Base-by-base conservation (phyloP, 2,113 vertebrate species). In the Rhegmatorhina hoffmannsi region DNA sequence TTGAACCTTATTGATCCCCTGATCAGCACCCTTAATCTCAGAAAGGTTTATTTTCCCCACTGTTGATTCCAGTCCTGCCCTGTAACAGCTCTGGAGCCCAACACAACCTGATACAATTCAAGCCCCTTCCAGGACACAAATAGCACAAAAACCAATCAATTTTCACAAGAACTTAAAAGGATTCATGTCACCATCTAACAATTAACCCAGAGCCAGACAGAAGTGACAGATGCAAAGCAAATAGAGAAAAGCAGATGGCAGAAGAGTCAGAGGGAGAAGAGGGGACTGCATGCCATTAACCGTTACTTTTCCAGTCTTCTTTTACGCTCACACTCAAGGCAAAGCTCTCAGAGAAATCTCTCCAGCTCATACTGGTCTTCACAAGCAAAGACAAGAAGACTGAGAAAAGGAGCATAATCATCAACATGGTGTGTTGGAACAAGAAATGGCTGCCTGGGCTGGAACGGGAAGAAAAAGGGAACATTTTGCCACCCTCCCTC, bases 261-360 rank as follows among this genome's bases (percentile, higher is more conserved):
- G 95, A 96, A 96, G 97, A 97, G 75, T 87, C 23, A 79, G 93
- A 96, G 94, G 95, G 92, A 77, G 86, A 93, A 91, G 72, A 64
- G 91, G 95, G 97, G 83, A 97, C 98, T 98, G 98, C 98, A 98
- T 98, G 98, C 98, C 98, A 98, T 98, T 98, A 98, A 98, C 98
- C 97, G 94, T 98, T 98, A 98, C 98, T 98, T 98, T 98, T 98
- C 98, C 98, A 98, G 98, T 98, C 98, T 98, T 98, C 98, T 98
- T 82, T 98, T 97, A 97, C 5, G 84, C 87, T 98, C 95, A 95
- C 96, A 88, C 91, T 96, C 95, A 98, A 96, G 94, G 96, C 96
- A 98, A 97, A 97, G 94, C 97, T 96, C 94, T 94, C 97, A 97
- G 97, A 98, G 97, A 98, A 97, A 97, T 94, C 94, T 98, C 98